Percentiles rank a stretch among this genome's conserved stretches.
Evolutionary conservation across 92 coral and sea anemone species (phyloP).

Genomic region (Epizoanthus ramosus): DNA sequence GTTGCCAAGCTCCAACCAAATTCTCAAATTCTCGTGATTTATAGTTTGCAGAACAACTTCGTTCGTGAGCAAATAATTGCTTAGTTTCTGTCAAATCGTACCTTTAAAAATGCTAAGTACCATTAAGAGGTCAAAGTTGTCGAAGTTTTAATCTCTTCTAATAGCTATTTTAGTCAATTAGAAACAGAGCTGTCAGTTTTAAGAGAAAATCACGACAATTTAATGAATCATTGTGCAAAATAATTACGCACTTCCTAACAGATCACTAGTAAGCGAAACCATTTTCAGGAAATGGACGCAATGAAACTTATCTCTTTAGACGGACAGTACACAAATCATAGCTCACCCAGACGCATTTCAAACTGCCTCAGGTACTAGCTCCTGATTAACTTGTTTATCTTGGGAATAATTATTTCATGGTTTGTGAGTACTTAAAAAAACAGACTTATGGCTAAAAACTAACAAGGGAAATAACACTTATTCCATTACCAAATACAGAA

Average conservation of each 20-base stretch:
- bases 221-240: not conserved
- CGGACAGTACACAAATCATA: not conserved
- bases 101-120: not conserved
- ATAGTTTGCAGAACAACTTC: not conserved
- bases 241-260: not conserved
- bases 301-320: not conserved
- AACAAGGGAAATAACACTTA: too few relatives aligned
- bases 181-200: not conserved
- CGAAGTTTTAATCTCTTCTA: not conserved
- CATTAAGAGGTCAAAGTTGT: slow-evolving; percentile 5
- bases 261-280: not conserved
- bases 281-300: not conserved
- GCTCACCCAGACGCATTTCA: not conserved
- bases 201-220: not conserved
- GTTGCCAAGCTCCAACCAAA: not conserved
- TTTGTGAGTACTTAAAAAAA: too few relatives aligned
- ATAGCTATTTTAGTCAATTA: not conserved
- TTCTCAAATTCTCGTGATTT: not conserved
- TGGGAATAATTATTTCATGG: too few relatives aligned
- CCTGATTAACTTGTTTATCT: not conserved
- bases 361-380: not conserved
- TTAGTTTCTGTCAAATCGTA: not conserved
- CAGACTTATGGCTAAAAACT: too few relatives aligned
- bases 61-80: not conserved
- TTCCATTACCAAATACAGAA: too few relatives aligned